Conservation (phyloP, 2,888 invertebrate species). For the Eudasyphora cyanicolor region DNA sequence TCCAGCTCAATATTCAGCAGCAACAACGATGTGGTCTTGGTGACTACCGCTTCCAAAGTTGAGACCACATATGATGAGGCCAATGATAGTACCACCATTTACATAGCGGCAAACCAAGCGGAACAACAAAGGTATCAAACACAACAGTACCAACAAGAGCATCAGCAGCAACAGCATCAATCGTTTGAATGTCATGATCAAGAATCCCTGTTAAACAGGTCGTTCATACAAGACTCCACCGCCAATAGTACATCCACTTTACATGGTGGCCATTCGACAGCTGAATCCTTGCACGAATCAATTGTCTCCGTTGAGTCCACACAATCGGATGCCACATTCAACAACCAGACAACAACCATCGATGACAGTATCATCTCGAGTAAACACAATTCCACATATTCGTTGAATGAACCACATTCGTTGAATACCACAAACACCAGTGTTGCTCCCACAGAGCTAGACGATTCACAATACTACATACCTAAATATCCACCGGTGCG, state of each 20-base stretch:
- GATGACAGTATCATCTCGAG: conserved; percentile 80
- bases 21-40: conserved; percentile 65
- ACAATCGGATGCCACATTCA: conserved; percentile 75
- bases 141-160: conserved; percentile 45
- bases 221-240: conserved; percentile 70
- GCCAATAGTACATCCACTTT: conserved; percentile 41
- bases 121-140: conserved; percentile 58
- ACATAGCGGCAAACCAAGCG: conserved; percentile 60
- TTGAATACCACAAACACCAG: conserved; percentile 73
- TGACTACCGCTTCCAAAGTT: conserved; percentile 69
- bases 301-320: conserved; percentile 79
- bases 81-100: conserved; percentile 70
- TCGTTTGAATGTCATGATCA: conserved; percentile 51
- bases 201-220: conserved; percentile 64
- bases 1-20: conserved; percentile 18
- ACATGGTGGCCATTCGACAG: conserved; percentile 58
- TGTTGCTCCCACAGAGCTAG: conserved; percentile 72
- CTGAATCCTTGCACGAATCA: conserved; percentile 78
- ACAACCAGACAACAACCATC: conserved; percentile 79
- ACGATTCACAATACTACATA: conserved; percentile 80
- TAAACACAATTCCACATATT: conserved; percentile 79
- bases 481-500: conserved; percentile 84
- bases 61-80: conserved; percentile 72
- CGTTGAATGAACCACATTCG: conserved; percentile 75
- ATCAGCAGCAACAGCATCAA: conserved; percentile 29